Base-by-base conservation (phyloP, 2,888 invertebrate genomes). In the Nezara viridula region DNA sequence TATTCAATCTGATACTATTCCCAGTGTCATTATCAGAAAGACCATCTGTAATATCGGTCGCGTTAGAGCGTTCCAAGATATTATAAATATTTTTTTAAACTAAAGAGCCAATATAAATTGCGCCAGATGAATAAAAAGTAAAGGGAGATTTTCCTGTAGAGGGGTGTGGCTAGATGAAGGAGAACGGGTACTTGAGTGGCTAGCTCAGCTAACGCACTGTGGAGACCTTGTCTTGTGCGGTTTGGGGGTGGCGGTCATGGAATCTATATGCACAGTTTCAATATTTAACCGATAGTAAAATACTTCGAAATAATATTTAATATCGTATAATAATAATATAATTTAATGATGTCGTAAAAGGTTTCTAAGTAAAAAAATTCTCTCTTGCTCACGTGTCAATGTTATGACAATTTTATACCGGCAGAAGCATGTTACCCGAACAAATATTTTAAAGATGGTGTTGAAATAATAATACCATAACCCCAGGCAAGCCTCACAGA, bases 161-260 rank as follows among this genome's bases (percentile, higher is more conserved):
- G 44, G 81, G 81, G 81, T 81, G 81, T 47, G 81, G 81, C 44
- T 81, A 40, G 66, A 73, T 73, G 81, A 81, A 81, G 81, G 81
- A 81, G 81, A 81, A 44, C 81, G 2, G n/a, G 81, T 81, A 24
- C 21, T 37, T 44, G 44, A 44, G 44, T 81, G 7, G 44, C 44
- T 81, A n/a, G 81, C 7, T 77, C 24, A 12, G 77, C 32, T 32
- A 5, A 40, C 37, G n/a, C 44, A 12, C 81, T 6, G 5, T 60
- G 60, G 14, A 19, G 66, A 37, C 66, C 66, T 66, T 73, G 66
- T 5, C 0, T 27, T 1, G n/a, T 27, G n/a, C n/a, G n/a, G 27
- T 27, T 52, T 60, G 60, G 66, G 66, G 66, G 66, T 66, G 32
- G 66, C 37, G 1, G 4, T 1, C 10, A 60, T 21, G 50, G 50